These are phyloP conservation scores for Heterotilapia buettikoferi DNA, from an alignment of 2,113 vertebrate species.

Conservation along the genomic window DNA sequence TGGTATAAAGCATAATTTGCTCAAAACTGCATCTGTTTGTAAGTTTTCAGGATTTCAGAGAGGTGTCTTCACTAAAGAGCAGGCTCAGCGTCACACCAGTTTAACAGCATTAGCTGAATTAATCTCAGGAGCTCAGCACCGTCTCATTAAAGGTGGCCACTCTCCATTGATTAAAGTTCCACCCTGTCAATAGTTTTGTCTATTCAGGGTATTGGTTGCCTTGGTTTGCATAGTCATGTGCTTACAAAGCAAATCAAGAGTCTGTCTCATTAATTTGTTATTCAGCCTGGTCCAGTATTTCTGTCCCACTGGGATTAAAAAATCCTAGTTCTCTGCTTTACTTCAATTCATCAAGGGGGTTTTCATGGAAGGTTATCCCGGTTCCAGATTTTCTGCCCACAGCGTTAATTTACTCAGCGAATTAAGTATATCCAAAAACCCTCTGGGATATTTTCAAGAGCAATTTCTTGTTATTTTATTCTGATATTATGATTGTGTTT, in stretches of 20 bases:
- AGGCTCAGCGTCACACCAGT: conserved; percentile 23
- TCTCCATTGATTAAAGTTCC: conserved; percentile 50
- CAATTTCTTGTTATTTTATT: not conserved
- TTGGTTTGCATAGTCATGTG: conserved; percentile 45
- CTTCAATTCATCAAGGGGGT: not conserved
- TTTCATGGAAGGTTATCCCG: not conserved
- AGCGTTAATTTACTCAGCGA: not conserved
- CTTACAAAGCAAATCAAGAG: conserved; percentile 41
- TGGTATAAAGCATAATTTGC: not conserved
- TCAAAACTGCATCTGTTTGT: not conserved
- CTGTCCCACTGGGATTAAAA: not conserved
- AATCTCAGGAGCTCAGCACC: conserved; percentile 22
- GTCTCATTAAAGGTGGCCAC: conserved; percentile 45
- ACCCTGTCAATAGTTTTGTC: conserved; percentile 62
- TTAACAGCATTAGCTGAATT: conserved; percentile 24
- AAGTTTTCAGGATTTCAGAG: not conserved
- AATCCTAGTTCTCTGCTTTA: not conserved
- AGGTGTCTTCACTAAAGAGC: not conserved
- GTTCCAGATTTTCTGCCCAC: not conserved
- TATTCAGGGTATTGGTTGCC: conserved; percentile 48
- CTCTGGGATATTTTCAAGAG: not conserved
- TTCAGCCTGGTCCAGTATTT: not conserved
- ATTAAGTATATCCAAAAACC: not conserved
- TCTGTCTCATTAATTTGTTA: conserved; percentile 39
- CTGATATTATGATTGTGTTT: not conserved